Percentiles rank a stretch among this genome's conserved stretches.
Evolutionary conservation across 23 tunicate genomes (phyloP).

Genomic region (Aplidium turbinatum): DNA sequence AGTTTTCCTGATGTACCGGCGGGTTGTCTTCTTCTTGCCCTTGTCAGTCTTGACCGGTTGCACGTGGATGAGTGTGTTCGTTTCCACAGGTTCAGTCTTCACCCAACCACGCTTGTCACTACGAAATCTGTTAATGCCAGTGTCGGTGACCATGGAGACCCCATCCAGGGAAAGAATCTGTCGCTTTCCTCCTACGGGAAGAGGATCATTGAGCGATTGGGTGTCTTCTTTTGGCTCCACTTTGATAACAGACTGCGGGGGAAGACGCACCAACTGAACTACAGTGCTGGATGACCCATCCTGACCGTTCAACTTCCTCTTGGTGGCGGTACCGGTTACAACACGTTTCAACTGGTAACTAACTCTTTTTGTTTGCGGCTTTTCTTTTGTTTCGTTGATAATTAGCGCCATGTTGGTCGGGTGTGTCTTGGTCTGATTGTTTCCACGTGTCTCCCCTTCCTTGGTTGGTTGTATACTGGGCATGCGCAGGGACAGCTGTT

Average conservation of each 20-base stretch:
- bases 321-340: neutral
- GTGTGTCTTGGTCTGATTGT: neutral
- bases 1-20: neutral
- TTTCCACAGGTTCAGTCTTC: neutral
- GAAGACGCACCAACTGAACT: conserved; percentile 28
- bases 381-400: neutral
- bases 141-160: conserved; percentile 73
- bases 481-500: conserved; percentile 49
- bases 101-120: neutral
- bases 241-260: conserved; percentile 23
- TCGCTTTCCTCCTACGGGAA: conserved; percentile 22
- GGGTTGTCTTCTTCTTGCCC: conserved; percentile 21
- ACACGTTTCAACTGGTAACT: conserved; percentile 45
- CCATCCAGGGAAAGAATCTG: conserved; percentile 69
- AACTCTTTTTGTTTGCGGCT: neutral
- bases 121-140: conserved; percentile 36
- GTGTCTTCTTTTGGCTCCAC: neutral
- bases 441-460: neutral
- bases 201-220: neutral
- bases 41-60: neutral
- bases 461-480: neutral
- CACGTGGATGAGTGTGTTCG: neutral
- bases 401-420: conserved; percentile 18
- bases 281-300: conserved; percentile 19
- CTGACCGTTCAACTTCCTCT: neutral